These are phyloP conservation scores for Cervus canadensis DNA, from an alignment of 2,113 vertebrate genomes.

Conservation along the genomic window DNA sequence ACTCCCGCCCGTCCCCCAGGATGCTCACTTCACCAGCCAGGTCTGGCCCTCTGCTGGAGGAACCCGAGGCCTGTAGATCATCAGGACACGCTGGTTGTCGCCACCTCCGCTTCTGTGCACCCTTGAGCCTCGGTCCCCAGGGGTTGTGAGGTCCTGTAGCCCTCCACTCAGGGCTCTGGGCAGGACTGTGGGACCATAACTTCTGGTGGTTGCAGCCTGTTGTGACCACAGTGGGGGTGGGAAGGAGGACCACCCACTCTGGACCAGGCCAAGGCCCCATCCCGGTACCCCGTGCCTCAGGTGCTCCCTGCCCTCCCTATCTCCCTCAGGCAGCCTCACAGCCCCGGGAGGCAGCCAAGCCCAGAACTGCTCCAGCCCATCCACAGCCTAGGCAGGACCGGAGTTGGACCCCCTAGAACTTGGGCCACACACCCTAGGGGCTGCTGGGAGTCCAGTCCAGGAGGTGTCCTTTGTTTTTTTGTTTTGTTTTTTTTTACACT, in stretches of 20 bases:
- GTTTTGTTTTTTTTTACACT: no score
- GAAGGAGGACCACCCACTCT: not conserved
- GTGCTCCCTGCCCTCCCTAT: not conserved
- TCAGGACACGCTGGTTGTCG: not conserved
- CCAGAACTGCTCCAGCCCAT: not conserved
- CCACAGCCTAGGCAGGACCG: not conserved
- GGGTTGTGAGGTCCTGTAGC: not conserved
- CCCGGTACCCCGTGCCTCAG: not conserved
- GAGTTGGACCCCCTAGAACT: not conserved
- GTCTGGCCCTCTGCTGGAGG: not conserved
- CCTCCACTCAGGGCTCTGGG: not conserved
- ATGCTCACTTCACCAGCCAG: not conserved
- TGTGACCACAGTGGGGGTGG: not conserved
- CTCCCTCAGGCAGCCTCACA: not conserved
- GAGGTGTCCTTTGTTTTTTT: not conserved
- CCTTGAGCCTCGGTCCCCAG: rapidly evolving
- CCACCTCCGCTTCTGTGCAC: not conserved
- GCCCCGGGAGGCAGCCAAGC: not conserved
- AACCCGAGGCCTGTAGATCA: no score
- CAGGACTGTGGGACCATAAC: not conserved
- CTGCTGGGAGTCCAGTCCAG: not conserved
- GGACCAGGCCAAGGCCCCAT: no score
- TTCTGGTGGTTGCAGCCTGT: not conserved
- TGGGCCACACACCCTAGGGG: not conserved
- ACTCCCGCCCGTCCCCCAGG: not conserved